A percentile compares a stretch with the other conserved stretches of the same genome.
Evolutionary conservation across 2,797 vertebrate genomes (phyloP).

Genomic region (Apogon hyalosoma): DNA sequence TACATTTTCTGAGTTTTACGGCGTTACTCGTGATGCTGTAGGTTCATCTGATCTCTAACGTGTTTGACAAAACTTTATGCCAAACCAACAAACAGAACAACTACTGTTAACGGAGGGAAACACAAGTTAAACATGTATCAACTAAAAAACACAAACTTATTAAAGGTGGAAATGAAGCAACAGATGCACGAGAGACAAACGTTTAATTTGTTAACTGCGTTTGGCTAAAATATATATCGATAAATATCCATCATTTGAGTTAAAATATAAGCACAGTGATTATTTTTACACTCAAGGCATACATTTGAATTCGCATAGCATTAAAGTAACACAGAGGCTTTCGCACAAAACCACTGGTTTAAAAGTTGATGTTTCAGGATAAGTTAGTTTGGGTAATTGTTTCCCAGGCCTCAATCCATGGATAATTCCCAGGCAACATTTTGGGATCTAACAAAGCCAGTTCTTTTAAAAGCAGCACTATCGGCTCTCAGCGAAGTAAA

Average conservation of each 20-base stretch:
- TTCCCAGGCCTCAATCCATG: constrained; percentile 84
- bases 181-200: not conserved
- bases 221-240: constrained; percentile 17
- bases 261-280: not conserved
- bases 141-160: too few relatives aligned
- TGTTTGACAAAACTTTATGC: constrained; percentile 1
- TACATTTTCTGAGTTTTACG: not conserved
- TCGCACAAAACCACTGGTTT: not conserved
- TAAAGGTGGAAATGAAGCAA: not conserved
- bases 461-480: not conserved
- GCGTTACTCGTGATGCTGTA: not conserved
- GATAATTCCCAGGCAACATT: constrained; percentile 72
- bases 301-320: not conserved
- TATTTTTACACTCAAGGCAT: not conserved
- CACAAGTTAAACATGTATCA: too few relatives aligned
- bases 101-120: not conserved
- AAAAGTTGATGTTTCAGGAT: constrained; percentile 39
- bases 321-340: not conserved
- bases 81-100: constrained; percentile 1
- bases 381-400: constrained; percentile 74
- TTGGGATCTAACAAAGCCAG: constrained; percentile 33
- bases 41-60: constrained; percentile 26
- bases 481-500: not conserved
- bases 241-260: not conserved
- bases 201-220: constrained; percentile 42